Evolutionary conservation across 1,140 invertebrate genomes (phyloP).

Genomic region (Penaeus chinensis): DNA sequence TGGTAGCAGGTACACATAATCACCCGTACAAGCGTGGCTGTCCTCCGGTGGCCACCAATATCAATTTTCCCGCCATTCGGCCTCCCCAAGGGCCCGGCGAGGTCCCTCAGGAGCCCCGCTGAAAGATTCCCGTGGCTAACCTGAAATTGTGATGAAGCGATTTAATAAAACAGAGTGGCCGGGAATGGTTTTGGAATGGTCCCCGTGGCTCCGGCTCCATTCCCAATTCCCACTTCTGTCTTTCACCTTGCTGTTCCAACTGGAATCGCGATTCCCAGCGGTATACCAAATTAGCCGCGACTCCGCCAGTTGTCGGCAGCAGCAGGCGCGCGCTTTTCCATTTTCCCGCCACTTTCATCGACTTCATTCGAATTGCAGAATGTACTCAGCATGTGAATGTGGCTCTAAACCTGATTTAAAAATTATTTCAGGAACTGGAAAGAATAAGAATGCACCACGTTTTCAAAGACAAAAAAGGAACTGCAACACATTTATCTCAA

Average conservation of each 20-base stretch:
- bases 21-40: slow-evolving; percentile 21
- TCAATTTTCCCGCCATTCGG: slow-evolving; percentile 34
- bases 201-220: slow-evolving; percentile 56
- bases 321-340: slow-evolving; percentile 59
- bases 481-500: slow-evolving; percentile 3
- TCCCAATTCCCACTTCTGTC: slow-evolving; percentile 62
- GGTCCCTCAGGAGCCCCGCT: slow-evolving; percentile 42
- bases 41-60: slow-evolving; percentile 51
- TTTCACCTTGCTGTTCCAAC: slow-evolving; percentile 60
- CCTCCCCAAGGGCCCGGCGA: neutral
- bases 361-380: slow-evolving; percentile 43
- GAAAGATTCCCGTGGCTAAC: slow-evolving; percentile 58
- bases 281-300: slow-evolving; percentile 60
- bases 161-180: slow-evolving; percentile 62
- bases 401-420: neutral
- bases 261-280: slow-evolving; percentile 58
- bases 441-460: neutral
- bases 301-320: slow-evolving; percentile 60
- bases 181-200: slow-evolving; percentile 61
- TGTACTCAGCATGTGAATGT: neutral
- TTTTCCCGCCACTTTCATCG: slow-evolving; percentile 62
- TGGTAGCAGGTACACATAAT: slow-evolving; percentile 13
- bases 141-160: slow-evolving; percentile 62
- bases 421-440: neutral
- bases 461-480: too few species aligned